phyloP scores from a whole-genome alignment of 1,140 invertebrate species.

The Drosophila jambulina region DNA sequence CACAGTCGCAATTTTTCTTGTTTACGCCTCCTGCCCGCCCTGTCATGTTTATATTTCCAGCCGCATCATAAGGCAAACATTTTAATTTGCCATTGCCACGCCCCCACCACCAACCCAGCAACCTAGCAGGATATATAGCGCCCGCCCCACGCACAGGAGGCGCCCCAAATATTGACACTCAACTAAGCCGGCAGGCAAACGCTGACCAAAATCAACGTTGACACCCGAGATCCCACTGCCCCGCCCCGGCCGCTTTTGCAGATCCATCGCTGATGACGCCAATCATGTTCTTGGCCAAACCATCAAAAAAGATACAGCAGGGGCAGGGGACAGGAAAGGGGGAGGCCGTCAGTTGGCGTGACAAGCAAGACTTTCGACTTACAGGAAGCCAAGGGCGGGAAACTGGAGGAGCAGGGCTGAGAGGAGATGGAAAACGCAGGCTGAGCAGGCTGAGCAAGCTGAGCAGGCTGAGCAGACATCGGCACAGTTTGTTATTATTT shows the following conservation, averaged over 20 bases:
- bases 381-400: conserved; percentile 22
- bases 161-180: conserved; percentile 74
- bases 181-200: conserved; percentile 62
- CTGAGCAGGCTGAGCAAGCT: not conserved
- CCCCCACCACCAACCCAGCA: not conserved
- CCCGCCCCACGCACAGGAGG: conserved; percentile 25
- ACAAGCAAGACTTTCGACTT: conserved; percentile 67
- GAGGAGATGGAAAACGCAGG: not conserved
- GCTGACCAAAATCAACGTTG: conserved; percentile 58
- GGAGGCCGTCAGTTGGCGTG: conserved; percentile 73
- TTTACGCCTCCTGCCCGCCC: conserved; percentile 27
- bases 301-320: conserved; percentile 2
- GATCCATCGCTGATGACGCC: conserved; percentile 51
- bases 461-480: conserved; percentile 43
- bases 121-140: not conserved
- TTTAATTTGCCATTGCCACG: conserved; percentile 68
- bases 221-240: conserved; percentile 8
- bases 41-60: conserved; percentile 49
- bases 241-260: conserved; percentile 9
- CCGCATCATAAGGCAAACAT: conserved; percentile 76
- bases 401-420: not conserved
- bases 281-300: conserved; percentile 48
- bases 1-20: conserved; percentile 16
- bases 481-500: conserved; percentile 83
- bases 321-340: not conserved